Percentiles rank a stretch among this genome's conserved stretches.
phyloP scores from a whole-genome alignment of 2,888 invertebrate genomes.

The Mayetiola destructor region DNA sequence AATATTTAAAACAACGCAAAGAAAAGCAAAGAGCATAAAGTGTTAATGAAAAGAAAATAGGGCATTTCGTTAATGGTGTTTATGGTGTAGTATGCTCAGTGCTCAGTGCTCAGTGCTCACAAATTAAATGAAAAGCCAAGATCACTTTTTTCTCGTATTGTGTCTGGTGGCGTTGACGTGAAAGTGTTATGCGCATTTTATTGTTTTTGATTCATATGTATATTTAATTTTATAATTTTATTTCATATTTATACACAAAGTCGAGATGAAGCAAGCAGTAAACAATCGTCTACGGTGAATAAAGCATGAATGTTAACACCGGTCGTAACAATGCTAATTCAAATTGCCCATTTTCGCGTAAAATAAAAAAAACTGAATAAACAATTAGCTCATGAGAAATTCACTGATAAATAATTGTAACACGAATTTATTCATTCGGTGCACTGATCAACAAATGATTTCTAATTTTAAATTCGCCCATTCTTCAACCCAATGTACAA shows the following conservation, averaged over 20 bases:
- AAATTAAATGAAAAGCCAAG: too few species aligned
- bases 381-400: constrained; percentile 11
- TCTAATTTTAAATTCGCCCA: too few species aligned
- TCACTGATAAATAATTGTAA: constrained; percentile 9
- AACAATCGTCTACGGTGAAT: not conserved
- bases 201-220: not conserved
- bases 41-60: too few species aligned
- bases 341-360: not conserved
- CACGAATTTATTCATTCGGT: not conserved
- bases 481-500: too few species aligned
- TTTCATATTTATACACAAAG: too few species aligned
- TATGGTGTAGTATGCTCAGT: too few species aligned
- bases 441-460: too few species aligned
- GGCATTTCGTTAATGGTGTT: too few species aligned
- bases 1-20: too few species aligned
- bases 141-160: not conserved
- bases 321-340: not conserved
- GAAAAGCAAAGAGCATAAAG: too few species aligned
- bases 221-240: too few species aligned
- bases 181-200: constrained; percentile 7
- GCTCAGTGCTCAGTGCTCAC: too few species aligned
- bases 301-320: not conserved
- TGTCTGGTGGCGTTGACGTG: constrained; percentile 6
- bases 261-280: not conserved
- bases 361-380: not conserved